Conservation (phyloP, 2,888 invertebrate species). For the Eupithecia dodoneata region DNA sequence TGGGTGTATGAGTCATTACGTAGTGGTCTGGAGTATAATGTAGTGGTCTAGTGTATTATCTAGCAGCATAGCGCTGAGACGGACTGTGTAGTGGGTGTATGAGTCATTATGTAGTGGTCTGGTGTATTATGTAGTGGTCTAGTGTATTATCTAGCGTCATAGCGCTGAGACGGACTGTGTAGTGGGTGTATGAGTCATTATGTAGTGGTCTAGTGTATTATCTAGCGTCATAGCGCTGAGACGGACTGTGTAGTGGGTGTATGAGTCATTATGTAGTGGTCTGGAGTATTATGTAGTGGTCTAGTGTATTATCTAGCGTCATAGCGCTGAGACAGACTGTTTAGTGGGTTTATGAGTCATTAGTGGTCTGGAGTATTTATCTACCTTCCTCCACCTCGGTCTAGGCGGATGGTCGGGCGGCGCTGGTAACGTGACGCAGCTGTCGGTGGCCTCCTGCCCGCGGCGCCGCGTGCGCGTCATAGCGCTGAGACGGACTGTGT, state of each 20-base stretch:
- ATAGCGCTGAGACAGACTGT: too few relatives aligned
- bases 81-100: neutral
- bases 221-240: too few relatives aligned
- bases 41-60: neutral
- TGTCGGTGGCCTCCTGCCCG: slow-evolving; percentile 86
- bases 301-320: too few relatives aligned
- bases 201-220: neutral
- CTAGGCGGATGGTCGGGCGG: slow-evolving; percentile 87
- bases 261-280: too few relatives aligned
- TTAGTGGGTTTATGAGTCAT: too few relatives aligned
- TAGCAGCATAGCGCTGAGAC: too few relatives aligned
- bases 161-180: neutral
- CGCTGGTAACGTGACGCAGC: slow-evolving; percentile 89
- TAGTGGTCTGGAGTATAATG: neutral
- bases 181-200: neutral
- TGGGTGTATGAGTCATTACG: neutral
- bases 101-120: neutral
- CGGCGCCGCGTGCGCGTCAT: slow-evolving; percentile 90
- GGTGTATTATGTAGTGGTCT: neutral
- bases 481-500: slow-evolving; percentile 90
- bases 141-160: neutral
- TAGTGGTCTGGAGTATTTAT: neutral
- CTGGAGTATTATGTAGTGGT: too few relatives aligned
- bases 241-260: too few relatives aligned
- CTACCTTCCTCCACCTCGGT: slow-evolving; percentile 77